These are phyloP conservation scores for Hecatera dysodea DNA, from an alignment of 2,888 invertebrate genomes.

Conservation along the genomic window DNA sequence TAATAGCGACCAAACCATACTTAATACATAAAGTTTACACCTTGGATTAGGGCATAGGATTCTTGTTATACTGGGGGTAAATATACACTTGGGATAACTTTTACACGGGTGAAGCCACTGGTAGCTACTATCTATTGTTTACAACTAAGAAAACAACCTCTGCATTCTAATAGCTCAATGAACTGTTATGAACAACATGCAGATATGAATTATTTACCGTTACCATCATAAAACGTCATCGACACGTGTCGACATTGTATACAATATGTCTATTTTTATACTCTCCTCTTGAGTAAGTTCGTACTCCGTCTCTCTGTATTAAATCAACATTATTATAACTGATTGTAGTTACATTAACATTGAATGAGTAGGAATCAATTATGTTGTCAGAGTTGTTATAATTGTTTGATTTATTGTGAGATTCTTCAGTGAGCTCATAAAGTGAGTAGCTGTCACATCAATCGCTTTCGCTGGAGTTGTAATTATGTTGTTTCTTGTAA, in stretches of 20 bases:
- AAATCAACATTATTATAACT: slow-evolving; percentile 28
- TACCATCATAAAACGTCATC: too few relatives aligned
- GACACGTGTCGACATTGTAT: slow-evolving; percentile 1
- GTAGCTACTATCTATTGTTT: too few relatives aligned
- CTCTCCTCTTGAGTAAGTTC: slow-evolving; percentile 11
- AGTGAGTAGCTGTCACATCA: slow-evolving; percentile 33
- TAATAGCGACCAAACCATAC: too few relatives aligned
- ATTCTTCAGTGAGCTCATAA: slow-evolving; percentile 34
- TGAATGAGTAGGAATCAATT: slow-evolving; percentile 53
- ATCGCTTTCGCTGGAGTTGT: slow-evolving; percentile 38
- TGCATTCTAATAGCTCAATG: too few relatives aligned
- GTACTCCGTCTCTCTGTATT: slow-evolving; percentile 7
- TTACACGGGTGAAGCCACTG: too few relatives aligned
- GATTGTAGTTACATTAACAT: slow-evolving; percentile 38
- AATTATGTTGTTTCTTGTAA: slow-evolving; percentile 3
- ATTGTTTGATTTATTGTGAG: slow-evolving; percentile 40
- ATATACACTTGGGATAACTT: too few relatives aligned
- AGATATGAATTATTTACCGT: not conserved
- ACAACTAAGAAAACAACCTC: too few relatives aligned
- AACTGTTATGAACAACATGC: not conserved
- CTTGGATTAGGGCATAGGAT: too few relatives aligned
- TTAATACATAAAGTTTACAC: too few relatives aligned
- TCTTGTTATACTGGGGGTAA: too few relatives aligned
- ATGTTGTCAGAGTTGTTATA: slow-evolving; percentile 39
- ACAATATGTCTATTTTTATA: slow-evolving; percentile 32